These are phyloP conservation scores for Catocala sponsa DNA, from an alignment of 2,888 invertebrate genomes.

Conservation along the genomic window DNA sequence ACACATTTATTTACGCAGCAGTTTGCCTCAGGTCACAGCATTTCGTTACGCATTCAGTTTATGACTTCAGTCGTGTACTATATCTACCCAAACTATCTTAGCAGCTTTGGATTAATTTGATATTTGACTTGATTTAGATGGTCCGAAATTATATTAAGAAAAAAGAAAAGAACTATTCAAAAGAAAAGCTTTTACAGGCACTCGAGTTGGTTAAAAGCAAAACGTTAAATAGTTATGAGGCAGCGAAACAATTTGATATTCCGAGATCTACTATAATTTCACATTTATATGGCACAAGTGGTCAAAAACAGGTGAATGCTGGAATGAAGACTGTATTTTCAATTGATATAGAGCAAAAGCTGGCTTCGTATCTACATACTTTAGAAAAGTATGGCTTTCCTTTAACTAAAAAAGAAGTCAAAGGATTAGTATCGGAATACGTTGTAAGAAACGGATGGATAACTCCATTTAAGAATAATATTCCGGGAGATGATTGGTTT, in stretches of 20 bases:
- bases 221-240: background rate
- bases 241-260: slow-evolving; percentile 1
- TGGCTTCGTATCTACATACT: slow-evolving; percentile 9
- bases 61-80: background rate
- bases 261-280: background rate
- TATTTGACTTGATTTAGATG: slow-evolving; percentile 7
- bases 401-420: slow-evolving; percentile 49
- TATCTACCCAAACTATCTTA: background rate
- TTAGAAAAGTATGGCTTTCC: slow-evolving; percentile 50
- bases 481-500: slow-evolving; percentile 53
- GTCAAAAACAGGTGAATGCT: background rate
- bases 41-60: background rate
- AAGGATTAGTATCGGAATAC: slow-evolving; percentile 46
- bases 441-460: slow-evolving; percentile 43
- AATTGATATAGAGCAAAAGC: background rate
- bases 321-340: background rate
- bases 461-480: slow-evolving; percentile 52
- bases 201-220: slow-evolving; percentile 1
- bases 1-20: too few relatives aligned
- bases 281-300: background rate
- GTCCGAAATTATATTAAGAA: slow-evolving; percentile 1
- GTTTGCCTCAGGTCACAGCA: too few relatives aligned
- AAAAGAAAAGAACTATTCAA: slow-evolving; percentile 1
- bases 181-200: background rate
- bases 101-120: slow-evolving; percentile 2